Base-by-base conservation (phyloP, 2,113 vertebrate species). In the Dermatemys mawii region DNA sequence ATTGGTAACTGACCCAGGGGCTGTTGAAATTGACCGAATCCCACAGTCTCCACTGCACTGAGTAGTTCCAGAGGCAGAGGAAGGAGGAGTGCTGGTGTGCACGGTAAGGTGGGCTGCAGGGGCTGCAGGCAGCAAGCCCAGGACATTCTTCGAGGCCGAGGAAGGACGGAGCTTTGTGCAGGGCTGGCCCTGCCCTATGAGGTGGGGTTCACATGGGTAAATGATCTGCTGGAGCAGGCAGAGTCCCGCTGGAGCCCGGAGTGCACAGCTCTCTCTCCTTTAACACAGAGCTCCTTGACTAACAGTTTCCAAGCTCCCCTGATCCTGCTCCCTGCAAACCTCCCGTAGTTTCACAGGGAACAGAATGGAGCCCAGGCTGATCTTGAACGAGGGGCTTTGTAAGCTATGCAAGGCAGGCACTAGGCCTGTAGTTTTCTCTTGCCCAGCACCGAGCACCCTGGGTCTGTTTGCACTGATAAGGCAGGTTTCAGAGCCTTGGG, bases 1-100 rank as follows among this genome's bases (percentile, higher is more conserved):
- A 97, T 97, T 97, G 96, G 96, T 97, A 93, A 89, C 91, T 96
- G 96, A 97, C 95, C 95, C 92, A 83, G 91, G 96, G 95, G 92
- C 94, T 97, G 92, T 93, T 95, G 93, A 96, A 97, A 97, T 95
- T 0, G 27, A 96, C 94, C 97, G 93, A 93, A 94, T 95, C 91
- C 95, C 93, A 95, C 88, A 82, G 63, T 89, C 92, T 94, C 73
- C 90, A 92, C 76, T 87, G 84, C 93, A 91, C 89, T 53, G 81
- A 78, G 83, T 29, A 53, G 50, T 89, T 83, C 48, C 1, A 1
- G 83, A 83, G 76, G 70, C 70, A 44, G 70, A 44, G 24, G 38
- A 13, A n/a, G 70, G 11, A 73, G 70, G 38, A 44, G 38, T 38
- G 38, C 38, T 24, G 38, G 38, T 4, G 5, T 10, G 11, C n/a